These are phyloP conservation scores for Acrobeloides nanus DNA, from an alignment of 2,888 invertebrate species.

Conservation along the genomic window DNA sequence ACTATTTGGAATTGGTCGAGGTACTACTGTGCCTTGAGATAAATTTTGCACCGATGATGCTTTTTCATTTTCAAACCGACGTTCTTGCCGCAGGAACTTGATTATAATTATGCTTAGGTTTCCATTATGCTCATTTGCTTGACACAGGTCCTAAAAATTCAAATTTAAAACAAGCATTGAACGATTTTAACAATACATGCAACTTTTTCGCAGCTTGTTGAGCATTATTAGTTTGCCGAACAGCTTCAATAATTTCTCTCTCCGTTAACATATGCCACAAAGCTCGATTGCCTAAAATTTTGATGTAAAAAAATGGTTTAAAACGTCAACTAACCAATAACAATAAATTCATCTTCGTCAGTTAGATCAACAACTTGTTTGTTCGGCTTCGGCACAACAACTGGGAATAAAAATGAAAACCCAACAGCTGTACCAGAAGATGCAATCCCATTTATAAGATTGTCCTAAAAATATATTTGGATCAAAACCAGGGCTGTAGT, in stretches of 20 bases:
- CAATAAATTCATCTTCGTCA: constrained; percentile 55
- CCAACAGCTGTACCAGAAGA: constrained; percentile 54
- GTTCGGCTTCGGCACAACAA: constrained; percentile 55
- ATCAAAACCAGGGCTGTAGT: too few relatives aligned
- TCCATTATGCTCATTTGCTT: constrained; percentile 16
- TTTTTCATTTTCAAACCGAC: too few relatives aligned
- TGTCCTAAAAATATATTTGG: constrained; percentile 53
- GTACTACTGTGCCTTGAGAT: not conserved
- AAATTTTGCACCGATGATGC: not conserved
- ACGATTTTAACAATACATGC: too few relatives aligned
- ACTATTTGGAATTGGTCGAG: constrained; percentile 1
- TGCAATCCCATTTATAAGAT: constrained; percentile 55
- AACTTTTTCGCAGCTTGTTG: constrained; percentile 17
- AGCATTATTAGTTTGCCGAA: constrained; percentile 8
- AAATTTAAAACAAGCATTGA: not conserved
- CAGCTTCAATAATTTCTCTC: constrained; percentile 9
- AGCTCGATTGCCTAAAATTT: constrained; percentile 8
- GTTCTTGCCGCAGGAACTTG: constrained; percentile 11
- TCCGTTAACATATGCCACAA: constrained; percentile 6
- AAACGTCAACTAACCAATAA: constrained; percentile 60
- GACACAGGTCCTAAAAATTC: constrained; percentile 12
- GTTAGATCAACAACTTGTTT: constrained; percentile 41
- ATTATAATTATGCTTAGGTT: constrained; percentile 20
- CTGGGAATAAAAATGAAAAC: constrained; percentile 55
- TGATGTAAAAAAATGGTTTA: constrained; percentile 78